Base-by-base conservation (phyloP, 1,140 invertebrate species). In the Sitobion miscanthi region DNA sequence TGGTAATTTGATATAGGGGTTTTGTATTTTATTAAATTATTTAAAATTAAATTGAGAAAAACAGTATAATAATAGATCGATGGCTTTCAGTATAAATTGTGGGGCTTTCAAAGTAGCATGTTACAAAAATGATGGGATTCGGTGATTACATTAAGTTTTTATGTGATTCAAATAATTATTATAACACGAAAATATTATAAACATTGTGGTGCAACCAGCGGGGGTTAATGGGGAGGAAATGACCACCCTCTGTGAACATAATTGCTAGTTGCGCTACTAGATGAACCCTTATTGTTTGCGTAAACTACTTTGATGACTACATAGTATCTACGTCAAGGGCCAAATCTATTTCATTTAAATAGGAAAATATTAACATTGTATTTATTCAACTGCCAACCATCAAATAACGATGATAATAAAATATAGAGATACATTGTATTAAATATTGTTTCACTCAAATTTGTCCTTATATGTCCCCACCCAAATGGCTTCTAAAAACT, bases 11-110 rank as follows among this genome's bases (percentile, higher is more conserved):
- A 35, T 77, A 17, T 35, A n/a, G 14, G 4, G 1, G 3, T 77
- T n/a, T n/a, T 77, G 17, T 77, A 14, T n/a, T 77, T 17, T 8
- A n/a, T 77, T 77, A 0, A n/a, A 17, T 69, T 69, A 69, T 69
- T 69, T n/a, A 69, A 69, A 69, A 69, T 69, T 69, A n/a, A 77
- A n/a, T 77, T 77, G 14, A n/a, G n/a, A 69, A 77, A 77, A 77
- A 17, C 8, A 62, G 3, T 42, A 42, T 42, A 77, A 77, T n/a
- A 35, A 77, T 23, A 77, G 17, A 77, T 77, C n/a, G 62, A 77
- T 35, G n/a, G n/a, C 30, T n/a, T 62, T 77, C 62, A n/a, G 30
- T 69, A 69, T 69, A 30, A 49, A 42, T 42, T 52, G 20, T 54
- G 23, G 20, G 62, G 62, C 30, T 77, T 77, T 35, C 30, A 77